Conservation (phyloP, 2,797 vertebrate genomes). For the Mormyrus proboscirostris region DNA sequence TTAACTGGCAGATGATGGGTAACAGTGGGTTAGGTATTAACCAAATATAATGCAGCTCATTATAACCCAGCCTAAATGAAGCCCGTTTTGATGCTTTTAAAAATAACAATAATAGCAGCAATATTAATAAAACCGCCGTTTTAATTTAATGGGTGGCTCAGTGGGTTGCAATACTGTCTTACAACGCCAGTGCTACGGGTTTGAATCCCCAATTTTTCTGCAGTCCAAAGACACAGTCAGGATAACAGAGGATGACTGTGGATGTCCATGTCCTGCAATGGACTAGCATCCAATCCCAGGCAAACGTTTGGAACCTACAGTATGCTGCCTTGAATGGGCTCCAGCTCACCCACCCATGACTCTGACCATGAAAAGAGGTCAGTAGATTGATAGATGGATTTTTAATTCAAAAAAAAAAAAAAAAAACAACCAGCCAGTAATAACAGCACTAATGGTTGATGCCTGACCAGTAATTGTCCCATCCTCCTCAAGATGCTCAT, state of each 20-base stretch:
- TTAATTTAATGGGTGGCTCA: not conserved
- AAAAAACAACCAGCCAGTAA: not conserved
- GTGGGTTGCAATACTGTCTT: not conserved
- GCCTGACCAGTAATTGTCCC: not conserved
- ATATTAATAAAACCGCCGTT: not conserved
- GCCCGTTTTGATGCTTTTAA: not conserved
- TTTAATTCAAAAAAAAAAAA: not conserved
- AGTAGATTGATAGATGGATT: not conserved
- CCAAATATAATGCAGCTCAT: not conserved
- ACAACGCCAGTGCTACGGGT: not conserved
- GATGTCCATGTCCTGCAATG: not conserved
- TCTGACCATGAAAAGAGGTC: not conserved
- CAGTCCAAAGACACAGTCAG: not conserved
- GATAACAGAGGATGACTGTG: not conserved
- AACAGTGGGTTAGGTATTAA: constrained; percentile 1
- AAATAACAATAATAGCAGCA: not conserved
- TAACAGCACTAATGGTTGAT: not conserved
- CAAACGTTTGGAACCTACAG: not conserved
- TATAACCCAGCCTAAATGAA: not conserved
- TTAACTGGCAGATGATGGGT: not conserved
- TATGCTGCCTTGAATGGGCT: not conserved
- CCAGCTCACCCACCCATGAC: not conserved
- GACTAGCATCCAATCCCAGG: not conserved
- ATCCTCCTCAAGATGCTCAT: not conserved
- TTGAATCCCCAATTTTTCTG: not conserved